Evolutionary conservation across 1,140 invertebrate species (phyloP), one percentile per base, ranked within the genome.

Genomic region (Drosophila parvula): DNA sequence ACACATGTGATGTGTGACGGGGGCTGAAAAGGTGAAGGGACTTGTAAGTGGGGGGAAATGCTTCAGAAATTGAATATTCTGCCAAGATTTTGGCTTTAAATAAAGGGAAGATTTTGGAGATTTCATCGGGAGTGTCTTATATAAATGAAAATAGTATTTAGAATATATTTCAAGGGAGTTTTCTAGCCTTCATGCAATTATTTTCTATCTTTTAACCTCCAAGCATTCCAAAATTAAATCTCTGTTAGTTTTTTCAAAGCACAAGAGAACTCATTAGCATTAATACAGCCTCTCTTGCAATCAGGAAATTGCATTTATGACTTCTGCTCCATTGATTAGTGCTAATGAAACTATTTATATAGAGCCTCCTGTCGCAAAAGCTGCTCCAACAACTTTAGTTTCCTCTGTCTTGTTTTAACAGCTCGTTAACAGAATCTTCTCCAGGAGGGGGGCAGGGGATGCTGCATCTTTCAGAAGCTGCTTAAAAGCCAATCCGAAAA

Each of bases 401-500:
- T 53, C 50, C 22, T 43, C 28, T 32, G 45, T 58, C 61, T 53
- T 58, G 71, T 73, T 77, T 84, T 84, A 79, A 82, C 83, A 82
- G 71, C 79, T 86, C 79, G 79, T 88, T 80, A 89, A 78, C 71
- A 71, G 50, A 47, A 55, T 60, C 51, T 27, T 14, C 18, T 60
- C 53, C 58, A 50, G 47, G 58, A 36, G 28, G 8, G 11, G 34
- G 32, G 32, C 1, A 67, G 56, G 47, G 60, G 81, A 44, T 55
- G 32, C 41, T 71, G 48, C 77, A 83, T 74, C 77, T 70, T 74
- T 70, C 83, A 77, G 83, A 73, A 83, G 82, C 82, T 88, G 82
- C 83, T 88, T 88, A 86, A 86, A 79, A 88, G 82, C 79, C 83
- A 83, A 78, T 88, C 79, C 70, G 50, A 69, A 74, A 64, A 79